Percentiles rank a stretch among this genome's conserved stretches.
These are phyloP conservation scores for Penaeus chinensis DNA, from an alignment of 1,140 invertebrate genomes.

Conservation along the genomic window DNA sequence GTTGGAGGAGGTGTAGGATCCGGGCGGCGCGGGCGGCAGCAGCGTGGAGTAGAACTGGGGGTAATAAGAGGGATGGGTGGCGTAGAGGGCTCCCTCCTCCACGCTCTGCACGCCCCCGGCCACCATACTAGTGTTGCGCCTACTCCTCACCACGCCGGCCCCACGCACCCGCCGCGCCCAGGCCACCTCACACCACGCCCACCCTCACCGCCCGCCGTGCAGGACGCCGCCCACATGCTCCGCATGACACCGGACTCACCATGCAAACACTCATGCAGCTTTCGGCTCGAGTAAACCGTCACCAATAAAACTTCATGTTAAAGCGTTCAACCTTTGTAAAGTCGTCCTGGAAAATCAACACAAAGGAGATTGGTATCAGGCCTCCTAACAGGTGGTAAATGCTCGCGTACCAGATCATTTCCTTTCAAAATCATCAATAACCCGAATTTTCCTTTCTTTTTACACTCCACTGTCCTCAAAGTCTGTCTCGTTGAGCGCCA, in stretches of 20 bases:
- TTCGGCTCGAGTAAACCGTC: too few species aligned
- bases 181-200: constrained; percentile 32
- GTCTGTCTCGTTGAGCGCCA: too few species aligned
- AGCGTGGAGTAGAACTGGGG: constrained; percentile 59
- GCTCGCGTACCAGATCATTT: too few species aligned
- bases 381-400: too few species aligned
- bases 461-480: too few species aligned
- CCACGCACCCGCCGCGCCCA: constrained; percentile 36
- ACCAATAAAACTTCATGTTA: too few species aligned
- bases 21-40: constrained; percentile 56
- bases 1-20: constrained; percentile 56
- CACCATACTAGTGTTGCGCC: constrained; percentile 49
- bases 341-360: too few species aligned
- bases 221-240: background rate
- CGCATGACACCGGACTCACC: background rate
- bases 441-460: too few species aligned
- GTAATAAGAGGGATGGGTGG: constrained; percentile 58
- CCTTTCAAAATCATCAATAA: too few species aligned
- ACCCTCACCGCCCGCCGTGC: background rate
- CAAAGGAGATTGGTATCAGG: too few species aligned
- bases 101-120: constrained; percentile 63
- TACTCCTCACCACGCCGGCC: constrained; percentile 42
- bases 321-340: too few species aligned
- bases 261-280: too few species aligned
- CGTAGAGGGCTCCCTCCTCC: constrained; percentile 59